phyloP scores from a whole-genome alignment of 2,888 invertebrate genomes.

The Anodontia alba region DNA sequence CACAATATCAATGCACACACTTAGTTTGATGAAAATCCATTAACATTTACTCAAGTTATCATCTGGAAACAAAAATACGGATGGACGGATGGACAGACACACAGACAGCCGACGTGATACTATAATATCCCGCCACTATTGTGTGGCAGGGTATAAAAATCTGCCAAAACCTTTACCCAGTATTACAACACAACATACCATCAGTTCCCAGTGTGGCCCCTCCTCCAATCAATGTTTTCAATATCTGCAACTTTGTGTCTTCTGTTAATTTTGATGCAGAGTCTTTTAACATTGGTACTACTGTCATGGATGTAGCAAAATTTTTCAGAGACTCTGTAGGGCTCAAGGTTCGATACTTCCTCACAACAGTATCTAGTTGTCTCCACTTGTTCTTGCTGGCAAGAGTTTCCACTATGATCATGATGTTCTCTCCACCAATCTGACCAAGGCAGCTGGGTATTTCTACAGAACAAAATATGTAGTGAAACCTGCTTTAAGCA shows the following conservation, averaged over 20 bases:
- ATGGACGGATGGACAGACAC: background rate
- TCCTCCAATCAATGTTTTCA: conserved; percentile 57
- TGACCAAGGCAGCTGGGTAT: conserved; percentile 64
- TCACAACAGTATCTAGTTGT: conserved; percentile 65
- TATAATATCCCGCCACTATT: no score
- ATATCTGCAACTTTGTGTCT: conserved; percentile 53
- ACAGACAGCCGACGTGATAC: background rate
- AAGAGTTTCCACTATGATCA: conserved; percentile 58
- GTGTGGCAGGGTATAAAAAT: no score
- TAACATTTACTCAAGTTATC: no score
- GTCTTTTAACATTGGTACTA: conserved; percentile 56
- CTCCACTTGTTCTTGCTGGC: conserved; percentile 64
- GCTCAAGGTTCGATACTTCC: conserved; percentile 55
- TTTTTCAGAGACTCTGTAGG: conserved; percentile 50
- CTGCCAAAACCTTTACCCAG: background rate
- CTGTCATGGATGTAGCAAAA: conserved; percentile 58
- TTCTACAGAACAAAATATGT: conserved; percentile 50
- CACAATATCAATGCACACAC: no score
- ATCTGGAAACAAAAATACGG: background rate
- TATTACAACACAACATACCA: conserved; percentile 35
- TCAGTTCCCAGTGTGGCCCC: conserved; percentile 58
- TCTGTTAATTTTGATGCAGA: conserved; percentile 44
- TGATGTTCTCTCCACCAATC: conserved; percentile 47
- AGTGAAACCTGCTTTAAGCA: no score
- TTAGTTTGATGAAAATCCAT: no score